Evolutionary conservation across 2,113 vertebrate species (phyloP).

Genomic region (Athene cunicularia): DNA sequence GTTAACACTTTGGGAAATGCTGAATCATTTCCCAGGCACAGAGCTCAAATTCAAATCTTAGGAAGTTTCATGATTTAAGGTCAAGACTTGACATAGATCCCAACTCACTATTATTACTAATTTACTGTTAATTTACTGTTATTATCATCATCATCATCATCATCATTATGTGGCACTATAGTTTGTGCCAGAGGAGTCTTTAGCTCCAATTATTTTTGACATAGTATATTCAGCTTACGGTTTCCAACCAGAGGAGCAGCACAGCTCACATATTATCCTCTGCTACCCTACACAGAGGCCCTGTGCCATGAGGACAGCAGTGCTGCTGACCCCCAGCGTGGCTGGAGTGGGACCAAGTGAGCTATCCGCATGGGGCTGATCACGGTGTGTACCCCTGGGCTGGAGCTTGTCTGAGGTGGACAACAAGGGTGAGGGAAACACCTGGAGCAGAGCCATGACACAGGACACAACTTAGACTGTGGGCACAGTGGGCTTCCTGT

Average conservation of each 20-base stretch:
- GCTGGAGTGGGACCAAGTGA: fast-evolving
- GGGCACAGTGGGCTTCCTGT: neutral
- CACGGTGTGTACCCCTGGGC: fast-evolving
- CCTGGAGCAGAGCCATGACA: neutral
- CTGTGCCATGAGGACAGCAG: neutral
- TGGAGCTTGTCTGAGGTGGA: neutral
- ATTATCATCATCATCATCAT: neutral
- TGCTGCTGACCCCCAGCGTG: neutral
- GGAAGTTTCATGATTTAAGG: neutral
- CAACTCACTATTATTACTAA: neutral
- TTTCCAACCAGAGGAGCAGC: neutral
- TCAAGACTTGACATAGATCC: neutral
- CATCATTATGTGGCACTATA: neutral
- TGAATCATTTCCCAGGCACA: neutral
- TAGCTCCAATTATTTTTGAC: neutral
- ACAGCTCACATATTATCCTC: neutral
- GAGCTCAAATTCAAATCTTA: neutral
- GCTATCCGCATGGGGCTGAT: neutral
- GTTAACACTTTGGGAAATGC: neutral
- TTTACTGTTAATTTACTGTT: neutral
- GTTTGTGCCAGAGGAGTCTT: neutral
- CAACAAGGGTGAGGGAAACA: neutral
- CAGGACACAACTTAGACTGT: neutral
- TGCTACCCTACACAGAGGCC: neutral
- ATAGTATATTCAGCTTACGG: neutral